Evolutionary conservation across 2,888 invertebrate genomes (phyloP).

Genomic region (Scotopteryx bipunctaria): DNA sequence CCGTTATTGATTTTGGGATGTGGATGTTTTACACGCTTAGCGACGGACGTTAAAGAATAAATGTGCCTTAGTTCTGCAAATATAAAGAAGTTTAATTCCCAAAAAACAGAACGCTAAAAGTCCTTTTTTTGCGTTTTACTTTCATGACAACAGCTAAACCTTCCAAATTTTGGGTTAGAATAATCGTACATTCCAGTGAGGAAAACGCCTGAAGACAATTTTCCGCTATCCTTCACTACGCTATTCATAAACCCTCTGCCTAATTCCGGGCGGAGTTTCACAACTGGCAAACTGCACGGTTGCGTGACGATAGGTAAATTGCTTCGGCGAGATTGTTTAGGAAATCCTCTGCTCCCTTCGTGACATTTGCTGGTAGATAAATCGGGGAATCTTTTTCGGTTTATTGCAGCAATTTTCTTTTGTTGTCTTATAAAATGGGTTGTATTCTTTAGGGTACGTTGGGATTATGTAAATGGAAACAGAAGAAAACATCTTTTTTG

Average conservation of each 20-base stretch:
- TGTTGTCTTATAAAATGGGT: conserved; percentile 19
- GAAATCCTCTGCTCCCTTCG: conserved; percentile 29
- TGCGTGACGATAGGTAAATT: conserved; percentile 50
- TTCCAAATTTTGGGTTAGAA: no score
- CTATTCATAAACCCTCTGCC: conserved; percentile 21
- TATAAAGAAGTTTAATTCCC: neutral
- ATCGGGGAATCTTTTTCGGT: conserved; percentile 25
- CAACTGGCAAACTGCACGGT: conserved; percentile 48
- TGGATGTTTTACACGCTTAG: conserved; percentile 1
- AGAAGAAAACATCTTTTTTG: neutral
- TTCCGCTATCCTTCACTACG: neutral
- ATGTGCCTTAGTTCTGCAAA: neutral
- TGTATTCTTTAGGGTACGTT: conserved; percentile 6
- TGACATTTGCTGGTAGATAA: conserved; percentile 36
- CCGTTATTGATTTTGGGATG: conserved; percentile 43
- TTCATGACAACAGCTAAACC: no score
- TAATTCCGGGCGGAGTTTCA: conserved; percentile 36
- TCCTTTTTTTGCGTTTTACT: no score
- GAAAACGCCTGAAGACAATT: no score
- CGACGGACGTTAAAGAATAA: neutral
- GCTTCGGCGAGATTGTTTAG: conserved; percentile 32
- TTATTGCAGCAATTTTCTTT: conserved; percentile 26
- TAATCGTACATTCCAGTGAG: no score
- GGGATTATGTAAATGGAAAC: neutral
- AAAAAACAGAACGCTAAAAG: neutral